phyloP scores from a whole-genome alignment of 2,888 invertebrate genomes.

The Eurytoma adleriae region DNA sequence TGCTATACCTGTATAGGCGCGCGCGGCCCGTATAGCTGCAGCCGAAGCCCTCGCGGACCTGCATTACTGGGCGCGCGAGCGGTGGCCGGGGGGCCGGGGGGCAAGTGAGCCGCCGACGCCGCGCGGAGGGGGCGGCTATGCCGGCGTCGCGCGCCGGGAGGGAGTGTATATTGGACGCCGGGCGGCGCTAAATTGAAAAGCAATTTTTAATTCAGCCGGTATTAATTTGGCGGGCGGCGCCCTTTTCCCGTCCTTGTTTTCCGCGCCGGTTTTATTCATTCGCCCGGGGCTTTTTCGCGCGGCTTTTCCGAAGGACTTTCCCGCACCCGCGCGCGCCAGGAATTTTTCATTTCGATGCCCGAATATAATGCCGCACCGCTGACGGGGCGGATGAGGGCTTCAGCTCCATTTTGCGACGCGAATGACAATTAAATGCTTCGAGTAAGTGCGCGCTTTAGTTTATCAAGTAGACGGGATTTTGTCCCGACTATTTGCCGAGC shows the following conservation, averaged over 20 bases:
- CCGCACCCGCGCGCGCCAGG: not conserved
- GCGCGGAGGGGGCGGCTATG: not conserved
- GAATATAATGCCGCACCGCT: not conserved
- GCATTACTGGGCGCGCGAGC: slow-evolving; percentile 19
- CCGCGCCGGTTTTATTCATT: not conserved
- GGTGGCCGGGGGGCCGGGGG: not conserved
- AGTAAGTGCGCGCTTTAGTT: too few species aligned
- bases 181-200: slow-evolving; percentile 43
- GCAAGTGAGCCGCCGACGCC: slow-evolving; percentile 22
- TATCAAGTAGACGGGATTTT: too few species aligned
- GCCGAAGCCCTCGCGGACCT: slow-evolving; percentile 20
- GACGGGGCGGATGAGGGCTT: too few species aligned
- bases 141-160: slow-evolving; percentile 15
- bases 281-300: slow-evolving; percentile 6
- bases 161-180: slow-evolving; percentile 31
- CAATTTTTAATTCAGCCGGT: slow-evolving; percentile 49
- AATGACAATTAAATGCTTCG: too few species aligned
- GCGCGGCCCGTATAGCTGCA: not conserved
- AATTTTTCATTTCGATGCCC: slow-evolving; percentile 10
- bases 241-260: not conserved
- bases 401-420: too few species aligned
- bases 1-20: not conserved
- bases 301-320: not conserved
- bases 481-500: not conserved
- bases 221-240: slow-evolving; percentile 32